Percentiles rank a stretch among this genome's conserved stretches.
These are phyloP conservation scores for Hoplias malabaricus DNA, from an alignment of 2,113 vertebrate genomes.

Conservation along the genomic window DNA sequence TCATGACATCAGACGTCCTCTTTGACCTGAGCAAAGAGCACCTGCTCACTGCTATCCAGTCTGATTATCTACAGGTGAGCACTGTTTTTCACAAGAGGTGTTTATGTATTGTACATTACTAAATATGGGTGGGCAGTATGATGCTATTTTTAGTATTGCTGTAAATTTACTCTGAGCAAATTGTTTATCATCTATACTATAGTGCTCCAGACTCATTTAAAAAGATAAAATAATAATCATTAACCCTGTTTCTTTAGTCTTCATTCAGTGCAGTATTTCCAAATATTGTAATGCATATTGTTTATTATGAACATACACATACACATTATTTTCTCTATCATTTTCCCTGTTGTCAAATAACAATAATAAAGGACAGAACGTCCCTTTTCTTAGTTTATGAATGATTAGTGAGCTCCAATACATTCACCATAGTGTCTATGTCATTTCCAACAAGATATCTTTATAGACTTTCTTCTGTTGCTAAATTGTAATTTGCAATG, in stretches of 20 bases:
- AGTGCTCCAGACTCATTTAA: not conserved
- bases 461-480: not conserved
- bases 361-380: not conserved
- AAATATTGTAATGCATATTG: too few species aligned
- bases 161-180: too few species aligned
- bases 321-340: too few species aligned
- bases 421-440: not conserved
- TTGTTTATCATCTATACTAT: too few species aligned
- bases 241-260: too few species aligned
- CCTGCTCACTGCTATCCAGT: conserved; percentile 92
- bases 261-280: too few species aligned
- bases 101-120: not conserved
- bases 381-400: not conserved
- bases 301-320: too few species aligned
- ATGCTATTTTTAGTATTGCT: too few species aligned
- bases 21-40: conserved; percentile 95
- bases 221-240: too few species aligned
- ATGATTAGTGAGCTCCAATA: not conserved
- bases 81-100: not conserved
- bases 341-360: not conserved
- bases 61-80: conserved; percentile 97
- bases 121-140: too few species aligned
- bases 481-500: conserved; percentile 8
- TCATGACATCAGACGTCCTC: conserved; percentile 94
- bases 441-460: not conserved